Base-by-base conservation (phyloP, 2,888 invertebrate species). In the Parapristionchus giblindavisi region DNA sequence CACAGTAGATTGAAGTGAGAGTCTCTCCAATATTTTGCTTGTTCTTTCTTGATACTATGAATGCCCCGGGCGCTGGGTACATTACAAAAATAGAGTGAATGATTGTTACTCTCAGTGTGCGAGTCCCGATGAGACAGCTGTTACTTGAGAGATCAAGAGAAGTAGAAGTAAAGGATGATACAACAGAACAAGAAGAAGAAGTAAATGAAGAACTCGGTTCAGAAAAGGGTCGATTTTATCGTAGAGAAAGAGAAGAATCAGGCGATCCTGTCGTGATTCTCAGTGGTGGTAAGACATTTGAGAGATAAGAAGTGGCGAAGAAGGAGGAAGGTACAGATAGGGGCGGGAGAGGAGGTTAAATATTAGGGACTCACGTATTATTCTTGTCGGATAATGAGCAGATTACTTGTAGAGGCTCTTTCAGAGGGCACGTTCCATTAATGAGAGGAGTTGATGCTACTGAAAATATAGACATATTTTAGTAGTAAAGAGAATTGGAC, bases 341-440 rank as follows among this genome's bases (percentile, higher is more conserved):
- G 43, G 43, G 43, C 11, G 43, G 8, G 43, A 43, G 17, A 17
- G 43, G 17, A 17, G 43, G 17, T 14, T 14, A 8, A 8, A 8
- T 17, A 43, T 14, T 43, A 17, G 43, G 43, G 17, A 14, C 43
- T 43, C 43, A 8, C 43, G 43, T 43, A 27, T 43, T 65, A 14
- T 65, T 36, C 43, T 65, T 65, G 63, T 65, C 63, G 63, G 40
- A 29, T 6, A 65, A 43, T 4, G 63, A 43, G 27, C 40, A 43
- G 43, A 65, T 65, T 24, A 65, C 63, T 65, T 40, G 43, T 65
- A 65, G 63, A 43, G 63, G 63, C 63, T n/a, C n/a, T n/a, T 65
- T 65, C 17, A 65, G 43, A 61, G 38, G 38, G 61, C 61, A 40
- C 21, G 63, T 43, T 11, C 63, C 63, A 65, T 65, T 40, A 43